Base-by-base conservation (phyloP, 2,797 vertebrate genomes). In the Nyctalus aviator region DNA sequence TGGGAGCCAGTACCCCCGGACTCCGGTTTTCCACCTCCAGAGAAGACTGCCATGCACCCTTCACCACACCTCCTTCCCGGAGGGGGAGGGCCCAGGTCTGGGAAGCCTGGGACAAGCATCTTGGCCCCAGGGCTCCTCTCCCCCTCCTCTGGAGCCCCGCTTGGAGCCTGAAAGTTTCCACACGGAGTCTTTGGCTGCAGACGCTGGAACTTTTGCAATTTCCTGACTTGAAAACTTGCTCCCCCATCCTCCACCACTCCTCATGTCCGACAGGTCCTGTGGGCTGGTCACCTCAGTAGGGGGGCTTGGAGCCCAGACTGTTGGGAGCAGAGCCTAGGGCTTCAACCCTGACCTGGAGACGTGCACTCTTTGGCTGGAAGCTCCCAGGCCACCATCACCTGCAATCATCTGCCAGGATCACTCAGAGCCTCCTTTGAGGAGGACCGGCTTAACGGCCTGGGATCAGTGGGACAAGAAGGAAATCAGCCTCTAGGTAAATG, bases 161-260 rank as follows among this genome's bases (percentile, higher is more conserved):
- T 95, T 88, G 83, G 95, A 97, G 84, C 76, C 88, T 94, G 95
- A 95, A 94, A 96, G 81, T 96, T 94, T 97, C 95, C 95, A 95
- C 88, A 79, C 78, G 12, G 90, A 95, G 78, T 50, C 91, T 94
- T 96, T 97, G 97, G 96, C 96, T 95, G 64, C 46, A 17, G 85
- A 87, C 14, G 3, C 91, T 96, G 96, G 97, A 97, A 97, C 95
- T 81, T 96, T 88, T 93, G 84, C 93, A 95, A 94, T 97, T 97
- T 97, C 96, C 96, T 96, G 96, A 93, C 93, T 96, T n/a, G 59
- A 95, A 95, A 90, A 86, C 53, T 18, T 18, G 30, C 20, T 95
- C 94, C 86, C 96, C 93, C 37, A 87, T 73, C 48, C 32, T 21
- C 37, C 20, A 4, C 95, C 68, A 71, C 91, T 76, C 64, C 83